phyloP scores from a whole-genome alignment of 2,797 vertebrate genomes.

The Simalia tracyae region DNA sequence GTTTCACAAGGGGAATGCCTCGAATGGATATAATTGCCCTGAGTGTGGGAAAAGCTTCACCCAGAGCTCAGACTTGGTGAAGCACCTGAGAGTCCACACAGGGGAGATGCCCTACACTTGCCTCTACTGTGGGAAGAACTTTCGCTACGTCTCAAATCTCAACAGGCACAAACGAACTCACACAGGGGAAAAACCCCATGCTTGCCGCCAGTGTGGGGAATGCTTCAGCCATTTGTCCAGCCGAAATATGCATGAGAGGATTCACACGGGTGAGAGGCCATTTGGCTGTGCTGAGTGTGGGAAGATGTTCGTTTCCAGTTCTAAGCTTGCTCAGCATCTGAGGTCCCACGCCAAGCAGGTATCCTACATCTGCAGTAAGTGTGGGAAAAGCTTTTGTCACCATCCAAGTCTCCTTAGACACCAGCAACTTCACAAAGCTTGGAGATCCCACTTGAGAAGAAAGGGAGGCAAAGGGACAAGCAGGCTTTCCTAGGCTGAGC shows the following conservation, averaged over 20 bases:
- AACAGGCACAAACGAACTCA: conserved; percentile 18
- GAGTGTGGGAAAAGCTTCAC: conserved; percentile 42
- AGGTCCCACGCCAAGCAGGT: background rate
- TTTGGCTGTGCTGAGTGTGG: conserved; percentile 17
- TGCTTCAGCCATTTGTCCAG: conserved; percentile 30
- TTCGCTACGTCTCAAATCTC: conserved; percentile 18
- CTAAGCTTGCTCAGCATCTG: conserved; percentile 11
- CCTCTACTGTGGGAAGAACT: conserved; percentile 35
- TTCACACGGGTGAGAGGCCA: conserved; percentile 8
- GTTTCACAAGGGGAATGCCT: conserved; percentile 3
- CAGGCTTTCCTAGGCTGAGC: background rate
- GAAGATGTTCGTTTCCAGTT: conserved; percentile 26
- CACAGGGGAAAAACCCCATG: conserved; percentile 12
- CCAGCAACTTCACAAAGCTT: conserved; percentile 42
- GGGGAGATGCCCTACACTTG: conserved; percentile 50
- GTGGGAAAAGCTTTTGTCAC: conserved; percentile 27
- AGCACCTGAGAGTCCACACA: conserved; percentile 37
- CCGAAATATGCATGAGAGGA: conserved; percentile 27
- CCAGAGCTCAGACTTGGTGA: conserved; percentile 31
- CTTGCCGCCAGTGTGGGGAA: conserved; percentile 13
- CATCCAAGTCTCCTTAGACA: conserved; percentile 39
- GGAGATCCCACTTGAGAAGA: background rate
- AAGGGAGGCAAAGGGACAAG: background rate
- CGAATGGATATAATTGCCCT: background rate
- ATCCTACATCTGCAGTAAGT: background rate